Evolutionary conservation across 2,113 vertebrate genomes (phyloP).

Genomic region (Sinosuthora webbiana): DNA sequence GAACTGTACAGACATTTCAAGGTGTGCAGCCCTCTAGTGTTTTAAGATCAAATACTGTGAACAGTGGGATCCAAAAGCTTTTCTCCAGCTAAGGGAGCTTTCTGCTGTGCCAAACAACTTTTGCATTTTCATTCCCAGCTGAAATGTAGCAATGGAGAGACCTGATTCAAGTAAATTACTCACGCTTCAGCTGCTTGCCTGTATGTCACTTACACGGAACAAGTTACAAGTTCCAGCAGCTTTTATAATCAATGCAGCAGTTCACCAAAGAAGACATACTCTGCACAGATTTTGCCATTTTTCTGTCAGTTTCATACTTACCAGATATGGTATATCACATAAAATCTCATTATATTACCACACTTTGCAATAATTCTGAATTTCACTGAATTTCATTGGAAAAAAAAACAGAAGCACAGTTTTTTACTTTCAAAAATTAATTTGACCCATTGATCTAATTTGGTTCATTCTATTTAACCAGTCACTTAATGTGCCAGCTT

Average conservation of each 20-base stretch:
- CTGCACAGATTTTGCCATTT: neutral
- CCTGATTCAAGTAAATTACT: conserved; percentile 39
- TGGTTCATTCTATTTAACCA: neutral
- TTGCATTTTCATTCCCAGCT: conserved; percentile 13
- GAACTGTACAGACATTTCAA: conserved; percentile 49
- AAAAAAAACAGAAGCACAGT: neutral
- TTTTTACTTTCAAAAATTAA: neutral
- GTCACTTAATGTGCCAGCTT: neutral
- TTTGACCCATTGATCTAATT: neutral
- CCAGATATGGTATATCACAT: neutral
- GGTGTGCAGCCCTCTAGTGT: conserved; percentile 61
- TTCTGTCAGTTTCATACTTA: neutral
- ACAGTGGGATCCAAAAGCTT: conserved; percentile 41
- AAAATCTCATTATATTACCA: neutral
- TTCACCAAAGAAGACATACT: neutral
- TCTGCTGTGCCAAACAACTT: conserved; percentile 15
- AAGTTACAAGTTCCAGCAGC: neutral
- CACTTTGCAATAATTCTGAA: neutral
- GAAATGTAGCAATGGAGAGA: neutral
- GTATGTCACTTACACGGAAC: neutral
- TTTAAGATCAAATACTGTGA: conserved; percentile 52
- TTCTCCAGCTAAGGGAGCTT: neutral
- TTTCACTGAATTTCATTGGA: neutral
- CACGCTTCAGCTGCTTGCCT: neutral
- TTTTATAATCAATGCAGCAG: neutral